Conservation (phyloP, 2,797 vertebrate species). For the Alca torda region DNA sequence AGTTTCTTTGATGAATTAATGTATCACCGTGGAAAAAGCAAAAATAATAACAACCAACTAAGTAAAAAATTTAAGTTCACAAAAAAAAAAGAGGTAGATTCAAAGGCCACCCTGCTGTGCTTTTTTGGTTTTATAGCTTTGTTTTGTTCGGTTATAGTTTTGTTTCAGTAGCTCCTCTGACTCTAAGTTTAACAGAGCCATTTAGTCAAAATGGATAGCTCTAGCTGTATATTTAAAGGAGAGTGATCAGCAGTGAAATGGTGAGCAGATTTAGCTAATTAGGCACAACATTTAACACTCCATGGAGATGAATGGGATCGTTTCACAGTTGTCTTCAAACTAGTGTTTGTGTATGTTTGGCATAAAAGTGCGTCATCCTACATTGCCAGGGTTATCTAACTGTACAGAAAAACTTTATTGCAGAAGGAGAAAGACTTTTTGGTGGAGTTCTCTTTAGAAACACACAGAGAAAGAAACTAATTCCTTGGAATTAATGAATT, state of each 20-base stretch:
- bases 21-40: neutral
- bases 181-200: neutral
- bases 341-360: neutral
- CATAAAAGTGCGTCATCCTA: neutral
- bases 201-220: neutral
- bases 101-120: neutral
- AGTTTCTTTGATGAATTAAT: neutral
- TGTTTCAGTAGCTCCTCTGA: neutral
- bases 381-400: neutral
- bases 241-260: neutral
- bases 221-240: neutral
- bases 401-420: neutral
- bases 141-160: neutral
- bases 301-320: neutral
- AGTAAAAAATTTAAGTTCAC: neutral
- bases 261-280: neutral
- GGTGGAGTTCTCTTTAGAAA: neutral
- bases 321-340: neutral
- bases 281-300: neutral
- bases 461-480: neutral
- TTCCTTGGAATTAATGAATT: neutral
- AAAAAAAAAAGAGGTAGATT: neutral
- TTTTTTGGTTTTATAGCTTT: neutral
- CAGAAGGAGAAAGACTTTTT: neutral
- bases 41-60: neutral